Evolutionary conservation across 1,140 invertebrate genomes (phyloP).

Genomic region (Drosophila pandora): DNA sequence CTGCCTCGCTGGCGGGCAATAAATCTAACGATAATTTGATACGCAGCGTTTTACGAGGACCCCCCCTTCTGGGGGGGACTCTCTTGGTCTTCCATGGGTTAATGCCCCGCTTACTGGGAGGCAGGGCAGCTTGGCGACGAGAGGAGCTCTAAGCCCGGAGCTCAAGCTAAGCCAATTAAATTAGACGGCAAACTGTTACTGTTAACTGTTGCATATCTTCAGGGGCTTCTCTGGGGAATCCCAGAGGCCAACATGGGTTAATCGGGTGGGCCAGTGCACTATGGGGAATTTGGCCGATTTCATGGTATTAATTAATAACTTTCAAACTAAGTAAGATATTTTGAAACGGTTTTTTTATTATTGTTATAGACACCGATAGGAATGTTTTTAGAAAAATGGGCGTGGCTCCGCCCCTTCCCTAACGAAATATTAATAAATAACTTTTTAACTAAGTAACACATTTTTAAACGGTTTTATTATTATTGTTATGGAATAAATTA

Average conservation of each 20-base stretch:
- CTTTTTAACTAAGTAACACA: too few species aligned
- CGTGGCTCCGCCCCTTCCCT: too few species aligned
- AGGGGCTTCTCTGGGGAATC: conserved; percentile 16
- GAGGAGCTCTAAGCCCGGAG: conserved; percentile 34
- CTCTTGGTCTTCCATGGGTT: conserved; percentile 12
- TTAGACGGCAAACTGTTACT: conserved; percentile 41
- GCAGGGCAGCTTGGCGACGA: neutral
- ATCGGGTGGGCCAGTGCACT: too few species aligned
- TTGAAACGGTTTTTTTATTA: too few species aligned
- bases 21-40: conserved; percentile 65
- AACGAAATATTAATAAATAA: too few species aligned
- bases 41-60: conserved; percentile 41
- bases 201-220: conserved; percentile 55
- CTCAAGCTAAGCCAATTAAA: conserved; percentile 55
- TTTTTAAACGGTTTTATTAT: too few species aligned
- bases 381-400: too few species aligned
- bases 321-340: too few species aligned
- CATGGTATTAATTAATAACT: too few species aligned
- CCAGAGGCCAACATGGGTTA: conserved; percentile 1
- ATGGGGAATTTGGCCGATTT: too few species aligned
- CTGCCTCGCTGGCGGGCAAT: conserved; percentile 30
- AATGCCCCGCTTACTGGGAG: conserved; percentile 18
- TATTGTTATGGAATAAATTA: too few species aligned
- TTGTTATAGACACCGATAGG: too few species aligned
- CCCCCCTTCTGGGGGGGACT: neutral